Evolutionary conservation across 2,113 vertebrate genomes (phyloP), one percentile per base, ranked within the genome.

Genomic region (Diphyllodes magnificus): DNA sequence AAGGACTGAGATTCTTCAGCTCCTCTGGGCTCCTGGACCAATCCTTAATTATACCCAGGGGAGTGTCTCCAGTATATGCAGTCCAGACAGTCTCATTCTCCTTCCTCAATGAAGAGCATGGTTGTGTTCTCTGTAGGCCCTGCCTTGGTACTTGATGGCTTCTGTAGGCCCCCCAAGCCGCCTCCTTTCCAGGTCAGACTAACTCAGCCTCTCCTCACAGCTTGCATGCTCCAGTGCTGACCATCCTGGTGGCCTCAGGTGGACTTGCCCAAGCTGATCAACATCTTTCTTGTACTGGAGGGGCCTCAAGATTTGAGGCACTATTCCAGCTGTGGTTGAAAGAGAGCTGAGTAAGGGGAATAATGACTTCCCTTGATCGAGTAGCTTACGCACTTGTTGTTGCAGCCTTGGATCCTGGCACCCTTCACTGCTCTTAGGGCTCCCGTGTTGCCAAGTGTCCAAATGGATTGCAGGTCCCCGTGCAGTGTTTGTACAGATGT

Each of bases 381-480:
- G 33, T n/a, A 33, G 35, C 10, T 78, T 50, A 3, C 14, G 35
- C 17, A 11, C 30, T 70, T 49, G 15, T 50, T 76, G 7, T 13
- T 73, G 24, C 47, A 86, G 71, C 64, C 47, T 23, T 71, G 65
- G 47, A 54, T 84, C 51, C 60, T 39, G 37, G 30, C 27, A 61
- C 21, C 69, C 35, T 66, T 86, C 59, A 5, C 35, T 7, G 2
- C 49, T 68, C 21, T 15, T 14, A 35, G 45, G 18, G 30, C 42
- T 71, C 33, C 6, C 1, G 0, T 13, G 6, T 30, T 79, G 51
- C 57, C 7, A 11, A 7, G n/a, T 31, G 21, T 23, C 54, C 37
- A 9, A 42, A 11, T 3, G 2, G 33, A 42, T 17, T 39, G 28
- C 47, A 27, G 39, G 25, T 73, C 9, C 42, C 35, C 0, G 0